Evolutionary conservation across 1,140 invertebrate genomes (phyloP), one percentile per base, ranked within the genome.

Genomic region (Microvelia longipes): DNA sequence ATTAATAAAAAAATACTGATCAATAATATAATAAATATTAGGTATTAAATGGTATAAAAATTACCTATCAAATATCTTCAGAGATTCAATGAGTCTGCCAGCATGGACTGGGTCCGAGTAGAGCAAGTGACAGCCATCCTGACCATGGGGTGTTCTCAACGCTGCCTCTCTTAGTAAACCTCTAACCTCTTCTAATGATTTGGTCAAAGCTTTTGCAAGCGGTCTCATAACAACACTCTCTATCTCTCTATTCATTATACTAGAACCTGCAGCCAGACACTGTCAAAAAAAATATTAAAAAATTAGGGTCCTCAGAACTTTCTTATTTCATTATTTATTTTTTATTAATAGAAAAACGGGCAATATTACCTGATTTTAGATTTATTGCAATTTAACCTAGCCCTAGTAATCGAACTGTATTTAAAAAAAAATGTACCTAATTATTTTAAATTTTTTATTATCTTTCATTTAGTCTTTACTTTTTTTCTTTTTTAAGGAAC

Each of bases 141-240:
- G 14, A 35, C 28, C 13, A 62, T n/a, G n/a, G 67, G 30, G 60
- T 5, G 72, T 71, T 2, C 75, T 72, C 2, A 90, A 80, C 62
- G 85, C 87, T 69, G 92, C 92, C 76, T 97, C 94, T 29, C 96
- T 83, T 25, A 99, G 83, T 69, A 98, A 81, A 70, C 90, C 90
- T 27, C 96, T 82, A 1, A 99, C 90, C 71, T 89, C 92, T 79
- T 98, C 96, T 71, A 99, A 80, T 70, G 93, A 95, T 76, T 94
- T 92, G 0, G 95, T 98, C 14, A 99, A 83, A 11, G 93, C 94
- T 79, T 94, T 93, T 2, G 96, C 96, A 29, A 98, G 77, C 0
- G 96, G 96, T n/a, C 96, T 87, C 92, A 99, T 98, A 2, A 89
- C 88, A 24, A 92, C 92, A 78, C 93, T 96, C 78, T 98, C 96